A percentile compares a stretch with the other conserved stretches of the same genome.
These are phyloP conservation scores for Channa argus DNA, from an alignment of 2,113 vertebrate species.

Conservation along the genomic window DNA sequence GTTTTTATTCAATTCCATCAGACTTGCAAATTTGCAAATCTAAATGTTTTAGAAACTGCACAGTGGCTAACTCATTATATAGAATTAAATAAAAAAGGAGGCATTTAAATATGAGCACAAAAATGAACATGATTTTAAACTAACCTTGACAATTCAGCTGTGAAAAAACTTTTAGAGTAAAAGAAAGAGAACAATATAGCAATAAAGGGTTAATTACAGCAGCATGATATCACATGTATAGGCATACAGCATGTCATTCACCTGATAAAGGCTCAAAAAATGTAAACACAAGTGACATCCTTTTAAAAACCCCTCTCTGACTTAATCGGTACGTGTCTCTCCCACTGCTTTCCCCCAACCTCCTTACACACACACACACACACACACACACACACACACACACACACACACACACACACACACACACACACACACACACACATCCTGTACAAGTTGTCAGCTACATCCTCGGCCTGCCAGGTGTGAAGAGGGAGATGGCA, in stretches of 20 bases:
- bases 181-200: neutral
- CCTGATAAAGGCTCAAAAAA: slow-evolving; percentile 54
- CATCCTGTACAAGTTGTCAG: slow-evolving; percentile 40
- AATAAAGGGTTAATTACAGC: neutral
- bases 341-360: neutral
- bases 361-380: too few relatives aligned
- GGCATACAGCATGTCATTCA: slow-evolving; percentile 30
- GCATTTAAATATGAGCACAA: neutral
- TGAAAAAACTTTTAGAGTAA: neutral
- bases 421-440: slow-evolving; percentile 34
- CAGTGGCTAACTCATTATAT: neutral
- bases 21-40: neutral
- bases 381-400: too few relatives aligned
- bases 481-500: slow-evolving; percentile 79
- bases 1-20: too few relatives aligned
- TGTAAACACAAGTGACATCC: slow-evolving; percentile 61
- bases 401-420: slow-evolving; percentile 29
- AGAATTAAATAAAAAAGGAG: neutral
- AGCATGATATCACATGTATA: slow-evolving; percentile 32
- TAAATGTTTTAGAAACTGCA: neutral
- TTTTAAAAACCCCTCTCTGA: slow-evolving; percentile 52
- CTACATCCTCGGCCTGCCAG: slow-evolving; percentile 64
- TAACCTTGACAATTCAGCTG: neutral
- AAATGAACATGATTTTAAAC: neutral
- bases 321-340: slow-evolving; percentile 33